Evolutionary conservation across 2,113 vertebrate species (phyloP).

Genomic region (Calypte anna): DNA sequence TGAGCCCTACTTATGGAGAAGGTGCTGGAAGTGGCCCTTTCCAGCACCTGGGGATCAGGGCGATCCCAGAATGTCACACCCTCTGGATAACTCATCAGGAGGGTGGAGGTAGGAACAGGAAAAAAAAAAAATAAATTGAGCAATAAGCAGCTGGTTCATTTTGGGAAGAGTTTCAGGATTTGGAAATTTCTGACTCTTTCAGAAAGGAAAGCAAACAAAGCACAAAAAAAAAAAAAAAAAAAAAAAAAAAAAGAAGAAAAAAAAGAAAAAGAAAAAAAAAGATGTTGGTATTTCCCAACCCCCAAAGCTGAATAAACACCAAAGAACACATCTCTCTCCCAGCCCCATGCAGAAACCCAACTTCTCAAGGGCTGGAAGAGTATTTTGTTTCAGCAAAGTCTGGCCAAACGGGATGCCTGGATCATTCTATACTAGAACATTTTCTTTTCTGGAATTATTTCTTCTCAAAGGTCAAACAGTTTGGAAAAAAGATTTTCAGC

Average conservation of each 20-base stretch:
- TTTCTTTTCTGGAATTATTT: background rate
- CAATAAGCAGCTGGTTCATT: constrained; percentile 52
- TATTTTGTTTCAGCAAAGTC: background rate
- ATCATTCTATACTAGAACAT: background rate
- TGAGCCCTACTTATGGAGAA: background rate
- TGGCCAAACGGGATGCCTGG: background rate
- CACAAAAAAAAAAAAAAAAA: background rate
- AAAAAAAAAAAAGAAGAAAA: background rate
- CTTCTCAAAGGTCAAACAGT: background rate
- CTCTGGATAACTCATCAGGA: constrained; percentile 45
- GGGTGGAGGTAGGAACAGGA: constrained; percentile 16
- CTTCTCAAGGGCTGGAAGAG: background rate
- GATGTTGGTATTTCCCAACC: background rate
- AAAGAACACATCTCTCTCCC: background rate
- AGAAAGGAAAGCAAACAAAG: constrained; percentile 25
- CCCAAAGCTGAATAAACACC: constrained; percentile 25
- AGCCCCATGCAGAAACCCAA: background rate
- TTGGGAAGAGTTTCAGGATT: constrained; percentile 66
- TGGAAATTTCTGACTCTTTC: constrained; percentile 44
- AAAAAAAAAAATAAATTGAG: background rate
- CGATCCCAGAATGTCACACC: constrained; percentile 31
- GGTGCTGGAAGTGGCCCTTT: background rate
- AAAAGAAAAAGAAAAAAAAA: background rate
- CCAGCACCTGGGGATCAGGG: constrained; percentile 21
- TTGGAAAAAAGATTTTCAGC: background rate